phyloP scores from a whole-genome alignment of 2,797 vertebrate genomes.

The Poeciliopsis presidionis region DNA sequence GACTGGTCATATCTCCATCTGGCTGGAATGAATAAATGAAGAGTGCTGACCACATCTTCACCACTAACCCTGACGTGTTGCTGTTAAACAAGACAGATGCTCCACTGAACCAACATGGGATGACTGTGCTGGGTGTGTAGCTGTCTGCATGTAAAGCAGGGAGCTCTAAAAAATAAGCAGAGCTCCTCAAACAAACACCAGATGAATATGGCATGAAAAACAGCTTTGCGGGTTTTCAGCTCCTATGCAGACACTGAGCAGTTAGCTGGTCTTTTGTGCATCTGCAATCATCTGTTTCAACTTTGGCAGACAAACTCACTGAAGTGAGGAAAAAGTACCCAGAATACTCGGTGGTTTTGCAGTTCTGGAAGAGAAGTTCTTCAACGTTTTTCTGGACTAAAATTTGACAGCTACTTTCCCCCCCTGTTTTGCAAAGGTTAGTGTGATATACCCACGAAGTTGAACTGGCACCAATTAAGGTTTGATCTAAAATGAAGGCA shows the following conservation, averaged over 20 bases:
- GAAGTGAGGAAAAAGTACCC: slow-evolving; percentile 1
- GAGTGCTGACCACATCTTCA: slow-evolving; percentile 23
- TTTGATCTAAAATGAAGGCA: neutral
- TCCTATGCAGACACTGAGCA: neutral
- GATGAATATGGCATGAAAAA: slow-evolving; percentile 9
- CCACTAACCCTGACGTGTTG: slow-evolving; percentile 22
- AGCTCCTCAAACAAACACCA: slow-evolving; percentile 18
- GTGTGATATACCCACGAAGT: neutral
- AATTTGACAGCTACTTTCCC: neutral
- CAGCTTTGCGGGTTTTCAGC: slow-evolving; percentile 7
- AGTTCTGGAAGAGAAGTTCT: neutral
- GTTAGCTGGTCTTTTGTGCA: slow-evolving; percentile 1
- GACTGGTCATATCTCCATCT: slow-evolving; percentile 33
- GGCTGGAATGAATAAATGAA: slow-evolving; percentile 30
- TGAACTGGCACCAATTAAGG: neutral
- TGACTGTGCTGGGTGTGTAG: slow-evolving; percentile 4
- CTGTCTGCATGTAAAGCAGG: slow-evolving; percentile 16
- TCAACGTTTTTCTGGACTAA: neutral
- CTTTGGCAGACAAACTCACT: slow-evolving; percentile 55
- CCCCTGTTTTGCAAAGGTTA: neutral
- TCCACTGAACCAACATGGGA: slow-evolving; percentile 17
- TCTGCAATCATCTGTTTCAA: slow-evolving; percentile 59
- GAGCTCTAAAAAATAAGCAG: slow-evolving; percentile 2
- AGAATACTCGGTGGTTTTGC: neutral
- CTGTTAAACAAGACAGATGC: slow-evolving; percentile 21